Evolutionary conservation across 1,140 invertebrate species (phyloP), one percentile per base, ranked within the genome.

Genomic region (Apis cerana): DNA sequence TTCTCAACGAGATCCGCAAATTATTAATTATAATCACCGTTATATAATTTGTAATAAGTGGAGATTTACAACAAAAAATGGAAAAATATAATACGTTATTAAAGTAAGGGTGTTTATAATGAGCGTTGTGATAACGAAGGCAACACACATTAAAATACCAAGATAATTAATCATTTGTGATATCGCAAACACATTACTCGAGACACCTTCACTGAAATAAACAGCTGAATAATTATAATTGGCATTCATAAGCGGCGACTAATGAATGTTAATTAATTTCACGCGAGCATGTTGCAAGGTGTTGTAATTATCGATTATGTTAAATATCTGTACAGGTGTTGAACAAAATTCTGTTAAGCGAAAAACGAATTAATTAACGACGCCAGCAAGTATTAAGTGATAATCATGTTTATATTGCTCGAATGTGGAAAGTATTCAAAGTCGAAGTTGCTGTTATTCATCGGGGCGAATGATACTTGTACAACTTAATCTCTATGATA

Each of bases 241-340:
- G 62, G 19, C 50, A 75, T 75, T 75, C 50, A 52, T 27, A 54
- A 43, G 33, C 74, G n/a, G 10, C 52, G 21, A 33, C 13, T 76
- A 76, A 82, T 68, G 64, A 82, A 75, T 52, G 56, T 8, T 68
- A 61, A 82, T 82, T 68, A 76, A 68, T 68, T 52, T 58, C 54
- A 48, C 48, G 43, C 15, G 54, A 76, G 61, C 68, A 43, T 68
- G 74, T 23, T 58, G 23, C 5, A 61, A 82, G 64, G 19, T 23
- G 48, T 21, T 23, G n/a, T 50, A 19, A 54, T 75, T 58, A 80
- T 74, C 70, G 70, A 80, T 80, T 80, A 56, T 65, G 59, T 23
- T 80, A 65, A 80, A 64, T 27, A 72, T 48, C 15, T 72, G 19
- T 17, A 54, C 17, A 64, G 23, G 64, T 43, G 1, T 64, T 10